Conservation (phyloP, 2,113 vertebrate genomes). For the Fregetta grallaria region DNA sequence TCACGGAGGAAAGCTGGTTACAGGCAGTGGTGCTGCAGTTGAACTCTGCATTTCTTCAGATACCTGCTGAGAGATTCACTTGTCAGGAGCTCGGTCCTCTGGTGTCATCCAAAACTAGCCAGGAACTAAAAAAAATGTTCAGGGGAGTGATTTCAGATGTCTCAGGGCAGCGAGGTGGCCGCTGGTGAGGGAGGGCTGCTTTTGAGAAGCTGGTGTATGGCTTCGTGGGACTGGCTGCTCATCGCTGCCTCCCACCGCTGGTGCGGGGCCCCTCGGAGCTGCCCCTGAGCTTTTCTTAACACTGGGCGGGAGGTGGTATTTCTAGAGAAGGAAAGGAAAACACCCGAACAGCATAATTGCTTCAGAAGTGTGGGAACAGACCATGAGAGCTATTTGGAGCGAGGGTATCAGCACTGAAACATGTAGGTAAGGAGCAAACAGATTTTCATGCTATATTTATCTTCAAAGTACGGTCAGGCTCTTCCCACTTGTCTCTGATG, state of each 20-base stretch:
- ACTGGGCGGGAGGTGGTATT: background rate
- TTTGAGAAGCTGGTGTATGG: background rate
- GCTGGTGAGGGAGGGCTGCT: background rate
- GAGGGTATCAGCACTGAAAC: background rate
- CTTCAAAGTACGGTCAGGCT: background rate
- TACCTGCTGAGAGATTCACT: too few relatives aligned
- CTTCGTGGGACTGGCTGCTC: background rate
- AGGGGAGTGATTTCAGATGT: background rate
- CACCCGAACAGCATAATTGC: conserved; percentile 16
- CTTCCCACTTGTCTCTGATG: background rate
- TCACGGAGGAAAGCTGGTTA: background rate
- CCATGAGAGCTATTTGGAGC: background rate
- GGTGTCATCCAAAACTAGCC: background rate
- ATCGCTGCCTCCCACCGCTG: background rate
- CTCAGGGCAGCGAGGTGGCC: background rate
- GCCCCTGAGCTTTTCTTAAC: background rate
- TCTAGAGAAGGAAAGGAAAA: background rate
- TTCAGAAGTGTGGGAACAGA: background rate
- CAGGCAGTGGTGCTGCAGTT: background rate
- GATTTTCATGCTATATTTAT: background rate
- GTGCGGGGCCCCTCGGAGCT: background rate
- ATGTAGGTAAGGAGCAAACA: background rate
- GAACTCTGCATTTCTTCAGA: background rate
- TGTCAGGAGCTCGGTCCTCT: background rate
- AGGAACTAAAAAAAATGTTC: background rate